Evolutionary conservation across 2,797 vertebrate species (phyloP), one percentile per base, ranked within the genome.

Genomic region (Acrossocheilus fasciatus): DNA sequence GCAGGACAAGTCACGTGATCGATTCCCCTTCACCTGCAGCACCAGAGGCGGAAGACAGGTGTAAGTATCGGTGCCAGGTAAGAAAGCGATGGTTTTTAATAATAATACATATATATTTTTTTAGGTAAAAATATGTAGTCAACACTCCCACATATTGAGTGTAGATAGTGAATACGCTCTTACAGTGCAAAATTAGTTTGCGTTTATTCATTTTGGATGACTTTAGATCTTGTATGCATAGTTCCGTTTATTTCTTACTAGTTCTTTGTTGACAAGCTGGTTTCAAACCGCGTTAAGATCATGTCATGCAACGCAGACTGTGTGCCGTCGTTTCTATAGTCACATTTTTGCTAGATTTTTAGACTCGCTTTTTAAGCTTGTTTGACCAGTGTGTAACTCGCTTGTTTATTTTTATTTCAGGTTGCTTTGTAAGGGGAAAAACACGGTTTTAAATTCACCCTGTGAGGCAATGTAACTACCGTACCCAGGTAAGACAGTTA

Each of bases 1-100:
- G 23, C 20, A 85, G 82, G 86, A 34, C 39, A 30, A 9, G 82
- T 89, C 89, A 90, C 88, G 89, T 90, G 89, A 82, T 64, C 34
- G 41, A 74, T n/a, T 23, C 18, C 23, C 23, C 50, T 74, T 74
- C 43, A 84, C 88, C 90, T 87, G 88, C 34, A 45, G 66, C 64
- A n/a, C 78, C 64, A 76, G 87, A 34, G 26, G 59, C 26, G 36
- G 82, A 62, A 76, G 47, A 86, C 85, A 76, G 82, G 87, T 84
- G 84, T 74, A 36, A 45, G 39, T 79, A 66, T 70, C 74, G 81
- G 62, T 64, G 64, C n/a, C 30, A 83, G 86, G 87, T 90, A 87
- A 84, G 81, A 85, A 15, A 73, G 4, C 34, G 18, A 57, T 20
- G 12, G 10, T 47, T 36, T 54, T 62, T 11, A 1, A n/a, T 9